These are phyloP conservation scores for Microtus montanus DNA, from an alignment of 2,113 vertebrate species.

Conservation along the genomic window DNA sequence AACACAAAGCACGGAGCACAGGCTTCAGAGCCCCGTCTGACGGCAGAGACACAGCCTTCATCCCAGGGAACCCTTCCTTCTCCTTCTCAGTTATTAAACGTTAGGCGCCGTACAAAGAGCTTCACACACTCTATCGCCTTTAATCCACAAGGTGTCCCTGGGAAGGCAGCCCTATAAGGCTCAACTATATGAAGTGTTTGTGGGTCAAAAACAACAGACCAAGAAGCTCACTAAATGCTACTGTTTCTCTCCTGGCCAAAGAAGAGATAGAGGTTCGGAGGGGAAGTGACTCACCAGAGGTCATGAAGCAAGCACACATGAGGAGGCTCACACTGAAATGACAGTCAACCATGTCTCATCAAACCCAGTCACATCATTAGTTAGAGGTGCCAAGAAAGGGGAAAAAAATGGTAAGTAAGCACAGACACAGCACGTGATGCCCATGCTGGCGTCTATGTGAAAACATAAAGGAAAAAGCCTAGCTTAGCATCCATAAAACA, in stretches of 20 bases:
- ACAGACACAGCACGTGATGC: not conserved
- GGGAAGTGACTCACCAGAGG: not conserved
- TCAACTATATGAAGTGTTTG: not conserved
- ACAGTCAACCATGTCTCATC: not conserved
- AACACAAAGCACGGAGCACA: not conserved
- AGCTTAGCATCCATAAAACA: not conserved
- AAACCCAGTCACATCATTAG: not conserved
- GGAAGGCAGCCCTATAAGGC: not conserved
- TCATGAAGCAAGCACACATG: not conserved
- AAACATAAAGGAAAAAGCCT: not conserved
- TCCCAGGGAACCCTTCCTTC: not conserved
- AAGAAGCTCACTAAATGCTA: not conserved
- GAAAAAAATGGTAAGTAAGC: not conserved
- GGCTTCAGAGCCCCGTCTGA: not conserved
- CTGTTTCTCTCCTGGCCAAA: not conserved
- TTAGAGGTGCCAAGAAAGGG: not conserved
- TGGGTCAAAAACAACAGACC: conserved; percentile 33
- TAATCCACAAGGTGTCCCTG: conserved; percentile 6
- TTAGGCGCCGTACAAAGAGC: not conserved
- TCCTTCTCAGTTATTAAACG: not conserved
- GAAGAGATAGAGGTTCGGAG: not conserved
- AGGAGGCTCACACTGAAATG: not conserved
- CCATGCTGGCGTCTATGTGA: not conserved
- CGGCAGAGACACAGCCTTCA: not conserved
- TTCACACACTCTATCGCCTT: not conserved